Base-by-base conservation (phyloP, 2,888 invertebrate species). In the Dryobotodes eremita region DNA sequence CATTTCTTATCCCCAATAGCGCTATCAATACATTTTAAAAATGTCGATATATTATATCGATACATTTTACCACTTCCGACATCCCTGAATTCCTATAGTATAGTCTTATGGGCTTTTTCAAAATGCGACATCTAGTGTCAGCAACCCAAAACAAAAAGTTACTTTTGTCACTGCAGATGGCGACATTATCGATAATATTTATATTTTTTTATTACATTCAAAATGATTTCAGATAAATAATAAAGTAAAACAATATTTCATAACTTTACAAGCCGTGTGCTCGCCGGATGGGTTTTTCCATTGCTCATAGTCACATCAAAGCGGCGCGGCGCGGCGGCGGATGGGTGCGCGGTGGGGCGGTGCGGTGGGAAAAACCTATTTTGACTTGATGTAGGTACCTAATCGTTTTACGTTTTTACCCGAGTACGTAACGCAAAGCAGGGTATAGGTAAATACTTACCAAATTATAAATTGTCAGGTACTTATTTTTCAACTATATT, bases 81-180 rank as follows among this genome's bases (percentile, higher is more conserved):
- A 17, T 46, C 26, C 55, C 55, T 46, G 8, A 23, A 42, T 26
- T 6, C 20, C 0, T 5, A 7, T 2, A 23, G 6, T 3, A 17
- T 17, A 23, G 23, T 7, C 42, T 36, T 11, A 4, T 2, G 0
- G 15, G 13, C 8, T 17, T 15, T 66, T 69, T 42, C 26, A 55
- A 57, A 17, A 31, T 57, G 57, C 46, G 74, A 48, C 74, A 71
- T 71, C 74, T 75, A 71, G n/a, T 57, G 26, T n/a, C n/a, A 2
- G 1, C 4, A 31, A 10, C 15, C 10, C 13, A 57, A 71, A 75
- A n/a, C 71, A 57, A 31, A 10, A 17, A 48, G 6, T 57, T 71
- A 17, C 31, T 8, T 71, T 48, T 15, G 8, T 46, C n/a, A 31
- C 31, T 20, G 31, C 10, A 75, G 57, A 71, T 75, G 23, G 55